Percentiles rank a stretch among this genome's conserved stretches.
These are phyloP conservation scores for Rhipidura dahli DNA, from an alignment of 2,113 vertebrate genomes.

Conservation along the genomic window DNA sequence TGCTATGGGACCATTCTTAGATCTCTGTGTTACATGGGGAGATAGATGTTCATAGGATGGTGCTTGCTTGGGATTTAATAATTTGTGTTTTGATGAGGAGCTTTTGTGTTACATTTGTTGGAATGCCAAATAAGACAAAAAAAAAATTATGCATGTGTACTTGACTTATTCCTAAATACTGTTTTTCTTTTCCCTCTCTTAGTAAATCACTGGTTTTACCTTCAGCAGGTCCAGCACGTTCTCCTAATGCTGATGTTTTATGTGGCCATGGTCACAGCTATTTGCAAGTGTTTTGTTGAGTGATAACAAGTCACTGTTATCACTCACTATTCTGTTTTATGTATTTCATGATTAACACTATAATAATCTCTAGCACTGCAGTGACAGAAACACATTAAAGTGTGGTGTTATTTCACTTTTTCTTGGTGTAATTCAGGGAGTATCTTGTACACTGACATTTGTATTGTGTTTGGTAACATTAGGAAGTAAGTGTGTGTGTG, in stretches of 20 bases:
- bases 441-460: accelerated
- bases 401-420: background rate
- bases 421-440: background rate
- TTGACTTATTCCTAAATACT: background rate
- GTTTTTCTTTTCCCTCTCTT: background rate
- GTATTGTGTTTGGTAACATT: background rate
- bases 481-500: background rate
- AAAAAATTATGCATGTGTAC: accelerated
- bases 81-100: background rate
- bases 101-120: background rate
- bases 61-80: background rate
- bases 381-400: background rate
- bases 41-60: background rate
- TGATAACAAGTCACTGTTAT: background rate
- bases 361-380: background rate
- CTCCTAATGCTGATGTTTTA: background rate
- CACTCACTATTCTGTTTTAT: background rate
- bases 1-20: background rate
- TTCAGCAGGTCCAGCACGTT: background rate
- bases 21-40: background rate
- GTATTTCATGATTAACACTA: background rate
- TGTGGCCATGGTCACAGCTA: background rate
- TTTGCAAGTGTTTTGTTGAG: background rate
- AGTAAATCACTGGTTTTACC: background rate
- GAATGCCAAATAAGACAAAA: background rate